These are phyloP conservation scores for Notodromas monacha DNA, from an alignment of 2,888 invertebrate species.

Conservation along the genomic window DNA sequence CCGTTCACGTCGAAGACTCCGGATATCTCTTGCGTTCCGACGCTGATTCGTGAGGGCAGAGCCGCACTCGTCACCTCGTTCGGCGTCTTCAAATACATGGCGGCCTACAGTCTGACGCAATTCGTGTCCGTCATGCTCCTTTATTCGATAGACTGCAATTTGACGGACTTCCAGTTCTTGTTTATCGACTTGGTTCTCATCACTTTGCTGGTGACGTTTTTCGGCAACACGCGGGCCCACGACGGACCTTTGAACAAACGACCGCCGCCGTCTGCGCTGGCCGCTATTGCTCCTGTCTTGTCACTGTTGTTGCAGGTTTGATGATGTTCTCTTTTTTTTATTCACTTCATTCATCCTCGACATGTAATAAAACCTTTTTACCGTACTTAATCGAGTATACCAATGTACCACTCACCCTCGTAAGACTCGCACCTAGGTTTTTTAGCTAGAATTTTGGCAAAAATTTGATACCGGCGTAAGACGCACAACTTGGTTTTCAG, in stretches of 20 bases:
- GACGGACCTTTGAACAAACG: conserved; percentile 20
- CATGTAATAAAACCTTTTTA: too few species aligned
- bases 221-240: conserved; percentile 22
- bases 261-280: conserved; percentile 34
- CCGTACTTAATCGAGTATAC: too few species aligned
- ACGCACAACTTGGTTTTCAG: too few species aligned
- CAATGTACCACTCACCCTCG: too few species aligned
- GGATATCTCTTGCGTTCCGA: conserved; percentile 16
- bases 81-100: conserved; percentile 69
- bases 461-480: too few species aligned
- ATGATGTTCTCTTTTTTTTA: too few species aligned
- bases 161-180: conserved; percentile 19
- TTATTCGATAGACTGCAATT: conserved; percentile 23
- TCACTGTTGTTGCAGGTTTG: conserved; percentile 32
- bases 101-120: conserved; percentile 57
- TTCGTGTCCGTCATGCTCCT: conserved; percentile 24
- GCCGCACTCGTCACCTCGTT: conserved; percentile 62
- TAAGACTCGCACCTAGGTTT: too few species aligned
- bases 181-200: conserved; percentile 19
- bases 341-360: too few species aligned
- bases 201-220: conserved; percentile 16
- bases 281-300: conserved; percentile 27
- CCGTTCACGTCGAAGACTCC: conserved; percentile 21
- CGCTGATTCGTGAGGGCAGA: conserved; percentile 17
- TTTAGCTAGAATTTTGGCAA: too few species aligned